Percentiles rank a stretch among this genome's conserved stretches.
Evolutionary conservation across 2,113 vertebrate genomes (phyloP).

Genomic region (Oenanthe oenanthe): DNA sequence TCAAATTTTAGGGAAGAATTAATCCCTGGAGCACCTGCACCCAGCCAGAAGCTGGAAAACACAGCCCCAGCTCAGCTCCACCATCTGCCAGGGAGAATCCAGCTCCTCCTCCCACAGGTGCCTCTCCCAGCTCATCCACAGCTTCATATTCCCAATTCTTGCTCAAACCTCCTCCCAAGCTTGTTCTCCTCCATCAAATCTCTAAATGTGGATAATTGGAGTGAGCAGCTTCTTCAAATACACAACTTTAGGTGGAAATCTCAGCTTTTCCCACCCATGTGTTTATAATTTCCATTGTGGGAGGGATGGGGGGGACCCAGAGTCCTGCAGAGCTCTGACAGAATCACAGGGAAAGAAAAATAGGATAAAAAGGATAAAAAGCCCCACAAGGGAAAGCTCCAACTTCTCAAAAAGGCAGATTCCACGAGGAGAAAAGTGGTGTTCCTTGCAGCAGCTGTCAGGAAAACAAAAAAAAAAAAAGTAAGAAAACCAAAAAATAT

Average conservation of each 20-base stretch:
- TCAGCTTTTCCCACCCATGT: not conserved
- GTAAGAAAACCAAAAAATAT: accelerated
- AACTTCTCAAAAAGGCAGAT: not conserved
- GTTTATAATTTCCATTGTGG: not conserved
- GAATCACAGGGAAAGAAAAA: not conserved
- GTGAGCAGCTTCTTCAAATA: not conserved
- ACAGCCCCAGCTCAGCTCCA: not conserved
- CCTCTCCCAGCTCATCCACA: not conserved
- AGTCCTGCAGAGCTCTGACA: not conserved
- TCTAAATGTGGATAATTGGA: not conserved
- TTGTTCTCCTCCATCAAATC: not conserved
- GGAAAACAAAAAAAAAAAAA: not conserved
- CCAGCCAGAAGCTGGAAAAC: not conserved
- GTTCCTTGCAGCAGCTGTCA: not conserved
- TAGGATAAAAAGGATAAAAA: not conserved
- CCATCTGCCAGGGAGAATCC: not conserved
- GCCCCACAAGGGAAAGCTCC: not conserved
- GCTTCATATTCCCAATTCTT: not conserved
- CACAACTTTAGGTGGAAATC: not conserved
- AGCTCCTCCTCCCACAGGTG: not conserved
- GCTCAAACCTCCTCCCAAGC: not conserved
- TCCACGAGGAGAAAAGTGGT: not conserved
- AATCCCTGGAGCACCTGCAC: not conserved
- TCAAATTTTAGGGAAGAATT: not conserved
- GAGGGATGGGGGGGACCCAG: not conserved